phyloP scores from a whole-genome alignment of 2,113 vertebrate genomes.

The Equus quagga region DNA sequence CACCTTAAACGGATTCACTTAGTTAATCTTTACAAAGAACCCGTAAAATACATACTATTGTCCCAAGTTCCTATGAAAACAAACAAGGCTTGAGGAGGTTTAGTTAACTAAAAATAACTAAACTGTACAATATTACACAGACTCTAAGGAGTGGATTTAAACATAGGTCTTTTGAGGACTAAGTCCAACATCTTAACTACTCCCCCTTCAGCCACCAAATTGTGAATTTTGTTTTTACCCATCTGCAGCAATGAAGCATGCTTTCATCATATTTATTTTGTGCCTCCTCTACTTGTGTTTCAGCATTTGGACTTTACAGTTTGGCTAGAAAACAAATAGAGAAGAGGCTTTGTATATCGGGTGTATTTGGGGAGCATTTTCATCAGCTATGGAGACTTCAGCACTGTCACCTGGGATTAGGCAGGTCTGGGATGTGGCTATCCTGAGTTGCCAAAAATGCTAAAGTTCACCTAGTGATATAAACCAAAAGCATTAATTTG shows the following conservation, averaged over 20 bases:
- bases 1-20: not conserved
- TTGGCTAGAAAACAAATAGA: not conserved
- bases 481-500: not conserved
- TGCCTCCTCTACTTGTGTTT: not conserved
- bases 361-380: not conserved
- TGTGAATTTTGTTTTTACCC: not conserved
- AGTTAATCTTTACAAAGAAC: not conserved
- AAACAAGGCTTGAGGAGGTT: not conserved
- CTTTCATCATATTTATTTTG: not conserved
- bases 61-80: not conserved
- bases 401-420: not conserved
- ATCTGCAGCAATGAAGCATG: not conserved
- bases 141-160: not conserved
- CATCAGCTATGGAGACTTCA: not conserved
- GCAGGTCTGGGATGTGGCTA: not conserved
- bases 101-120: not conserved
- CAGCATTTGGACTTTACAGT: not conserved
- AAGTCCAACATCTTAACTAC: not conserved
- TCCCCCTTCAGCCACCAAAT: not conserved
- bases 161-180: not conserved
- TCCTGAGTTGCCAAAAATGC: not conserved
- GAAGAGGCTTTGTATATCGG: not conserved
- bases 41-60: not conserved
- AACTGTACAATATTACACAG: not conserved
- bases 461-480: not conserved